phyloP scores from a whole-genome alignment of 2,888 invertebrate species.

The Boloria euphrosyne region DNA sequence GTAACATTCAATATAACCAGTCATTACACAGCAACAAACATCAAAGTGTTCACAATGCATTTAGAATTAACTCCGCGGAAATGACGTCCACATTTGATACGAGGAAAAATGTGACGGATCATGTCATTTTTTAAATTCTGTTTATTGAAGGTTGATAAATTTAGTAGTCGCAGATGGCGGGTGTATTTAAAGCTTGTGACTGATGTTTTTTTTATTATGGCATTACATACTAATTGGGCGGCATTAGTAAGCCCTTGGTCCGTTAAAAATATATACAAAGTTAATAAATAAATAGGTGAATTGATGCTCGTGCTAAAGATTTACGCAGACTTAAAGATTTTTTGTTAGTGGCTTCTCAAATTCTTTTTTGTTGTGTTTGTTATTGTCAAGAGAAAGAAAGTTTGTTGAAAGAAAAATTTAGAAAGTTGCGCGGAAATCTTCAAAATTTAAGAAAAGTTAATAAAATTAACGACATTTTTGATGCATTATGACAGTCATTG shows the following conservation, averaged over 20 bases:
- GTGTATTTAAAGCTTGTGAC: constrained; percentile 17
- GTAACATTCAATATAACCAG: background rate
- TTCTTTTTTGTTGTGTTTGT: too few relatives aligned
- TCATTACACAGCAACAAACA: constrained; percentile 20
- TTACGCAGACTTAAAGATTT: too few relatives aligned
- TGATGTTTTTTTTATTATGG: background rate
- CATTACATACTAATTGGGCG: background rate
- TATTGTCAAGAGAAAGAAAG: too few relatives aligned
- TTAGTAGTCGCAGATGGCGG: constrained; percentile 16
- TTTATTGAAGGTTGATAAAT: constrained; percentile 18
- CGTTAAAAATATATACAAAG: background rate
- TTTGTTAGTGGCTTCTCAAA: too few relatives aligned
- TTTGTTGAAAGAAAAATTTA: too few relatives aligned
- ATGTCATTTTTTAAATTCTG: constrained; percentile 7
- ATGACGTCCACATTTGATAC: constrained; percentile 14
- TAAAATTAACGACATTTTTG: too few relatives aligned
- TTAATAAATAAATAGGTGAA: background rate
- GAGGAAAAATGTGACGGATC: constrained; percentile 20
- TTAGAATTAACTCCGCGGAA: constrained; percentile 25
- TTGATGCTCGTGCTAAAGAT: too few relatives aligned
- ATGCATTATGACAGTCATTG: too few relatives aligned
- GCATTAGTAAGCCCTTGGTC: background rate
- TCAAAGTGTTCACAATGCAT: constrained; percentile 21
- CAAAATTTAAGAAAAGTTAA: too few relatives aligned
- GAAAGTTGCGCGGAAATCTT: too few relatives aligned